Evolutionary conservation across 2,797 vertebrate species (phyloP).

Genomic region (Peromyscus aztecus): DNA sequence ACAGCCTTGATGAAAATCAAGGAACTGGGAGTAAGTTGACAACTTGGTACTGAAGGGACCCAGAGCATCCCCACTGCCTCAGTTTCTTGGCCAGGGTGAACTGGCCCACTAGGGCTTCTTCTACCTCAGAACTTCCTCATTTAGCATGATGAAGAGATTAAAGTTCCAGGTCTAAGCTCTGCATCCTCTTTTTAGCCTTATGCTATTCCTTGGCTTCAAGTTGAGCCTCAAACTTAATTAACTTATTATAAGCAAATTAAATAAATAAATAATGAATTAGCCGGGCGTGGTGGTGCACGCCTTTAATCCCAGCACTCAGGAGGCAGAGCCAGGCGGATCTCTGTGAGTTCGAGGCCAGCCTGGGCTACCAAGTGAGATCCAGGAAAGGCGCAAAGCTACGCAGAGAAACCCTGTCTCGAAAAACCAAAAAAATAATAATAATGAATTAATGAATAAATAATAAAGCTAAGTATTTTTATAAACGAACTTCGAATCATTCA

Average conservation of each 20-base stretch:
- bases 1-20: not conserved
- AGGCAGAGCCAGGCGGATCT: too few species aligned
- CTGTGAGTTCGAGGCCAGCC: too few species aligned
- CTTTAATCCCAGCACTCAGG: too few species aligned
- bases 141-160: not conserved
- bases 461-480: not conserved
- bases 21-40: not conserved
- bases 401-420: too few species aligned
- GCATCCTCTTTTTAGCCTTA: not conserved
- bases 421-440: too few species aligned
- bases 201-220: not conserved
- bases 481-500: not conserved
- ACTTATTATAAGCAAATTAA: not conserved
- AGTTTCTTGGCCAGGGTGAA: not conserved
- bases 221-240: not conserved
- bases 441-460: not conserved
- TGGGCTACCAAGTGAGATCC: too few species aligned
- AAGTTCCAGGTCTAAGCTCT: not conserved
- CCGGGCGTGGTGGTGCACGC: too few species aligned
- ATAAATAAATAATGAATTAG: not conserved
- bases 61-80: not conserved
- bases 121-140: not conserved
- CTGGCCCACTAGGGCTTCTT: not conserved
- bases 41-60: not conserved
- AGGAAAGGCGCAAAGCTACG: too few species aligned